Evolutionary conservation across 2,888 invertebrate genomes (phyloP).

Genomic region (Amphipyra tragopoginis): DNA sequence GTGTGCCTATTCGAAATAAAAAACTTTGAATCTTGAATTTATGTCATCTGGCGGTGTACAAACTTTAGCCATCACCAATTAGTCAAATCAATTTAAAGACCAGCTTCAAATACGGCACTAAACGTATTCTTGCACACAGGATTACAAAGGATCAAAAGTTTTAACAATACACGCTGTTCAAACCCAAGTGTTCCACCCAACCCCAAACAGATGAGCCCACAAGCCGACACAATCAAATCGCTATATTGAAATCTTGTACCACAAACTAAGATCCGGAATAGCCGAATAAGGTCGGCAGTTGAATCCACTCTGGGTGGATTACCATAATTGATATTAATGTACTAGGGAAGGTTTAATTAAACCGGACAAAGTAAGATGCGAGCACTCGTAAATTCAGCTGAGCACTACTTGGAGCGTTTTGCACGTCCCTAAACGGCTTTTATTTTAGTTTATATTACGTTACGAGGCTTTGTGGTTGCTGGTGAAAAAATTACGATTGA

Average conservation of each 20-base stretch:
- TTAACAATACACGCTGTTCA: neutral
- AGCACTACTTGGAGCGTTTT: conserved; percentile 55
- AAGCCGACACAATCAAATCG: conserved; percentile 43
- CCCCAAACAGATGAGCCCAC: neutral
- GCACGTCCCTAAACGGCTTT: conserved; percentile 59
- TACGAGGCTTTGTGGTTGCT: conserved; percentile 25
- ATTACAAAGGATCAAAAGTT: neutral
- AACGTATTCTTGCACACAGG: neutral
- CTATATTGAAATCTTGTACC: conserved; percentile 59
- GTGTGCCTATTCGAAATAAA: too few species aligned
- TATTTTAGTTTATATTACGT: conserved; percentile 57
- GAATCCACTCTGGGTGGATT: conserved; percentile 77
- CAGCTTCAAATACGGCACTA: neutral
- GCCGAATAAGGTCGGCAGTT: conserved; percentile 72
- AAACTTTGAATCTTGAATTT: too few species aligned
- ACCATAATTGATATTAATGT: conserved; percentile 86
- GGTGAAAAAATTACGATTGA: conserved; percentile 44
- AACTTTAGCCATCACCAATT: neutral
- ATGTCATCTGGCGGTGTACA: too few species aligned
- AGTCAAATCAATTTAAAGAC: neutral
- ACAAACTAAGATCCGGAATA: conserved; percentile 52
- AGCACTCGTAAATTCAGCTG: conserved; percentile 70
- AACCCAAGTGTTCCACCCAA: neutral
- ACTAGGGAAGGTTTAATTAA: conserved; percentile 82
- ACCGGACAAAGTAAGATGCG: conserved; percentile 75